Conservation (phyloP, 2,797 vertebrate species). For the Merluccius polli region DNA sequence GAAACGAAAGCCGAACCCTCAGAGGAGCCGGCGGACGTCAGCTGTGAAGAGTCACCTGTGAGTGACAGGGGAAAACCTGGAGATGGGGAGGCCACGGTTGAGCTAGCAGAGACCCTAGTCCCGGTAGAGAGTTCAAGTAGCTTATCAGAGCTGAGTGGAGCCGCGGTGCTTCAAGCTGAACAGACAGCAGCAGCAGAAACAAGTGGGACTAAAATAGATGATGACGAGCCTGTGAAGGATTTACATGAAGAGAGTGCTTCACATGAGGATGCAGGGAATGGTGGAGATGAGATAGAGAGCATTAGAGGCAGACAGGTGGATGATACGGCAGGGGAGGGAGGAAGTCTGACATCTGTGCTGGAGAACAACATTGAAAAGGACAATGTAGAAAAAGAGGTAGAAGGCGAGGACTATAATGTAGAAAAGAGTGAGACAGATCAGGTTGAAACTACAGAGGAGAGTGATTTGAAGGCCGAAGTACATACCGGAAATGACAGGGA, state of each 20-base stretch:
- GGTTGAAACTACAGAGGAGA: slow-evolving; percentile 16
- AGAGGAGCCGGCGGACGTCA: slow-evolving; percentile 50
- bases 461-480: slow-evolving; percentile 13
- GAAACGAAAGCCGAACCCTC: slow-evolving; percentile 54
- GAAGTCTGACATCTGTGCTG: slow-evolving; percentile 22
- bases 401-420: slow-evolving; percentile 22
- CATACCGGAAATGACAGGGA: slow-evolving; percentile 8
- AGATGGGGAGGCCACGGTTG: slow-evolving; percentile 27
- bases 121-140: slow-evolving; percentile 34
- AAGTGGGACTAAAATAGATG: slow-evolving; percentile 10
- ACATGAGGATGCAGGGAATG: slow-evolving; percentile 18
- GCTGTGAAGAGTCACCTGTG: slow-evolving; percentile 52
- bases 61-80: slow-evolving; percentile 29
- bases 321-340: slow-evolving; percentile 19
- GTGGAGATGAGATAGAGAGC: slow-evolving; percentile 22
- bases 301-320: slow-evolving; percentile 20
- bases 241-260: not conserved
- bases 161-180: slow-evolving; percentile 30
- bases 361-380: slow-evolving; percentile 13
- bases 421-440: slow-evolving; percentile 19
- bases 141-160: slow-evolving; percentile 34
- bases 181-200: slow-evolving; percentile 31
- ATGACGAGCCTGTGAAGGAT: slow-evolving; percentile 26
- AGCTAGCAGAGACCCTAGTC: slow-evolving; percentile 35
- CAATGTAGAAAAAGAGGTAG: slow-evolving; percentile 12